Conservation (phyloP, 1,140 invertebrate genomes). For the Gerris buenoi region DNA sequence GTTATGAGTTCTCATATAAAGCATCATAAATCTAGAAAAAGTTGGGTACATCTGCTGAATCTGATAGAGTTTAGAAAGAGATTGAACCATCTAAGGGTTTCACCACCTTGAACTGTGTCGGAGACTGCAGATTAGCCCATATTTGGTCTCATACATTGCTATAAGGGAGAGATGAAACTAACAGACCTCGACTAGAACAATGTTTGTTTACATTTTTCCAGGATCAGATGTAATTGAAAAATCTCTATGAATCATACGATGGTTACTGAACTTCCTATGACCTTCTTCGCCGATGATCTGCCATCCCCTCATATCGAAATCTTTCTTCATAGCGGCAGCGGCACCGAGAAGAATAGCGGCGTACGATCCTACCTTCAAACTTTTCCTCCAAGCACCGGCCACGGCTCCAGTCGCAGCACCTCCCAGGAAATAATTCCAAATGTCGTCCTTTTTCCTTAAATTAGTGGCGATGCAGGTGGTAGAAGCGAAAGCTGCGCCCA, state of each 20-base stretch:
- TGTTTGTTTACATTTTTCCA: not conserved
- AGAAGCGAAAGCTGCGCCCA: slow-evolving; percentile 44
- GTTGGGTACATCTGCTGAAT: too few species aligned
- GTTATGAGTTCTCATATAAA: too few species aligned
- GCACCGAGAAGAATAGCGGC: slow-evolving; percentile 28
- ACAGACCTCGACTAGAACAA: too few species aligned
- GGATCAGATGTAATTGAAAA: not conserved
- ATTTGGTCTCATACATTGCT: too few species aligned
- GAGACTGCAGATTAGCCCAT: too few species aligned
- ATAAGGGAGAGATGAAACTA: too few species aligned
- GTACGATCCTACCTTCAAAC: slow-evolving; percentile 24
- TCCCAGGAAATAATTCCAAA: slow-evolving; percentile 31
- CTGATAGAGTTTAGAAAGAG: too few species aligned
- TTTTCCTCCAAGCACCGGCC: slow-evolving; percentile 37
- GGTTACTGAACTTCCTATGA: not conserved
- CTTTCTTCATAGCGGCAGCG: slow-evolving; percentile 41
- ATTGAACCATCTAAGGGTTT: too few species aligned
- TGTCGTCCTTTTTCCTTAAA: slow-evolving; percentile 46
- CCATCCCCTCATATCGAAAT: slow-evolving; percentile 33
- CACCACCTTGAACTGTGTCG: too few species aligned
- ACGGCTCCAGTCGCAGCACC: slow-evolving; percentile 39
- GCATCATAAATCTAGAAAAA: too few species aligned
- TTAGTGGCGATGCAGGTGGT: slow-evolving; percentile 40
- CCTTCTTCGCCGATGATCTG: slow-evolving; percentile 18
- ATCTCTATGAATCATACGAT: not conserved